These are phyloP conservation scores for Charaxes varanes DNA, from an alignment of 1,140 invertebrate genomes.

Conservation along the genomic window DNA sequence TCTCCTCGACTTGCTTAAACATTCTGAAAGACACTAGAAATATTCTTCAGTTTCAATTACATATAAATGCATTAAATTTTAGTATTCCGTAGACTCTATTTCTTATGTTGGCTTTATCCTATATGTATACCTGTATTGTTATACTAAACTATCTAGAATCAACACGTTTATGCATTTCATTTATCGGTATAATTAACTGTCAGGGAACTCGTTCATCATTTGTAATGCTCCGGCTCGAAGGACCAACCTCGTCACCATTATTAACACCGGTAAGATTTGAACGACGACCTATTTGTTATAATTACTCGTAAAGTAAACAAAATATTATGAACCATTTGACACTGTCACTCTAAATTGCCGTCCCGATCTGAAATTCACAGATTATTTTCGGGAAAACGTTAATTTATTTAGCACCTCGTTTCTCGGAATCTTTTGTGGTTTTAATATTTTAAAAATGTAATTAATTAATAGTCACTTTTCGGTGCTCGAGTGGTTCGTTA, in stretches of 20 bases:
- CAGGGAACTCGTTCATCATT: conserved; percentile 29
- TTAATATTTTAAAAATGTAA: too few relatives aligned
- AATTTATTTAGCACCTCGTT: conserved; percentile 42
- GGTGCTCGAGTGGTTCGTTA: too few relatives aligned
- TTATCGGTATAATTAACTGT: conserved; percentile 30
- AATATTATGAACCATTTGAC: conserved; percentile 50
- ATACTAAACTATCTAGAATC: too few relatives aligned
- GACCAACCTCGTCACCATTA: conserved; percentile 27
- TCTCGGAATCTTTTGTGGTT: too few relatives aligned
- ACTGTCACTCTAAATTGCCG: conserved; percentile 46
- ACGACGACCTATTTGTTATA: conserved; percentile 46
- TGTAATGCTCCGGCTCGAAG: conserved; percentile 17
- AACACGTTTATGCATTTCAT: conserved; percentile 33
- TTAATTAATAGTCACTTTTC: too few relatives aligned
- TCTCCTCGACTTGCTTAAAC: too few relatives aligned
- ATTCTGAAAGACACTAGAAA: too few relatives aligned
- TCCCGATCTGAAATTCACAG: conserved; percentile 20
- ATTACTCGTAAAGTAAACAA: conserved; percentile 48
- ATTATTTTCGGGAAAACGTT: conserved; percentile 31
- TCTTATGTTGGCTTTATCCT: too few relatives aligned
- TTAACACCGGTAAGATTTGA: conserved; percentile 31
- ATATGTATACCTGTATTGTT: too few relatives aligned
- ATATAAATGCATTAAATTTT: too few relatives aligned
- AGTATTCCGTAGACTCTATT: too few relatives aligned
- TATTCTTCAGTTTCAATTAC: too few relatives aligned